phyloP scores from a whole-genome alignment of 2,113 vertebrate genomes.

The Notechis scutatus region DNA sequence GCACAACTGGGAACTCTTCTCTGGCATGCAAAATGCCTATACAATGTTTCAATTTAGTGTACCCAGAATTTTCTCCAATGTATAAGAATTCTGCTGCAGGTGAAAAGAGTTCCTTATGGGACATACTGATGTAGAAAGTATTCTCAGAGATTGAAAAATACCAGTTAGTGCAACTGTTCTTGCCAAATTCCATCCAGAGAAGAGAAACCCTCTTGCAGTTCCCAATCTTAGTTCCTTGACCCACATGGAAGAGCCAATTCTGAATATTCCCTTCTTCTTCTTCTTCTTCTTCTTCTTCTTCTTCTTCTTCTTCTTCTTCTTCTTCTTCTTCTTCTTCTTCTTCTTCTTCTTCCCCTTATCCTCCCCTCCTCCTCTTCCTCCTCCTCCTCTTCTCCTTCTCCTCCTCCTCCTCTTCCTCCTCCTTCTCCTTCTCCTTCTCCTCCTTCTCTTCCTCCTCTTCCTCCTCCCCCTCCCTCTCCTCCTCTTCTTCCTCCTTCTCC shows the following conservation, averaged over 20 bases:
- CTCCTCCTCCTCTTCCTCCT: too few relatives aligned
- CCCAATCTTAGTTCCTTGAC: neutral
- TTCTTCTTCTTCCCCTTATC: too few relatives aligned
- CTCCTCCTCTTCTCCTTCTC: too few relatives aligned
- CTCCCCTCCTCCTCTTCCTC: too few relatives aligned
- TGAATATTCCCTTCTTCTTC: too few relatives aligned
- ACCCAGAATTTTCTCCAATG: neutral
- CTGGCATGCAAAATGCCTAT: neutral
- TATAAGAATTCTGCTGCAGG: neutral
- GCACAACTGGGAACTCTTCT: neutral
- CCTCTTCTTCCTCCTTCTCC: rapidly evolving
- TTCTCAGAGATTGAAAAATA: neutral
- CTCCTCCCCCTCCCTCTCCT: too few relatives aligned
- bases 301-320: too few relatives aligned
- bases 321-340: too few relatives aligned
- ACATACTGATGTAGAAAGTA: neutral
- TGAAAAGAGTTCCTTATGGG: neutral
- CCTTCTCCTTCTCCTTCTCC: too few relatives aligned
- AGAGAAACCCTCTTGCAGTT: neutral
- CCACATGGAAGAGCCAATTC: neutral
- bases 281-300: too few relatives aligned
- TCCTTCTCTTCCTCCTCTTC: too few relatives aligned
- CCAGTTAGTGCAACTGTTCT: neutral
- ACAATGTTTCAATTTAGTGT: neutral
- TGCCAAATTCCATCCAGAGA: neutral